phyloP scores from a whole-genome alignment of 1,140 invertebrate genomes.

The Caenorhabditis brenneri region DNA sequence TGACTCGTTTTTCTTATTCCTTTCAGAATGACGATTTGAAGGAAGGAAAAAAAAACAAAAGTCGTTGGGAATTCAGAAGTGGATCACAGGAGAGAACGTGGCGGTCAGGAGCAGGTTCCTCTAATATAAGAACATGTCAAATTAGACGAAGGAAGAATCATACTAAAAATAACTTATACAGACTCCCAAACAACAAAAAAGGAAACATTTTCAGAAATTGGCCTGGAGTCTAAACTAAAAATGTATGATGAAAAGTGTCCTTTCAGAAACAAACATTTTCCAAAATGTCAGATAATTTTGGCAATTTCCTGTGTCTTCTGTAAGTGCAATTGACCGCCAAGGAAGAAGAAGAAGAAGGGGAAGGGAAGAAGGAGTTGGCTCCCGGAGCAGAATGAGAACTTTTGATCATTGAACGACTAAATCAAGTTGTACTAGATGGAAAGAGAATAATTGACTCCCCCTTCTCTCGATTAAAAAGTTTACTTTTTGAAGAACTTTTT shows the following conservation, averaged over 20 bases:
- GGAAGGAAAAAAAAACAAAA: background rate
- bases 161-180: too few species aligned
- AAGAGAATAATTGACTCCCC: background rate
- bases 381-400: too few species aligned
- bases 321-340: background rate
- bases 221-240: too few species aligned
- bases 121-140: too few species aligned
- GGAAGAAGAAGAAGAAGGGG: background rate
- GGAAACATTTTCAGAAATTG: too few species aligned
- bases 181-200: too few species aligned
- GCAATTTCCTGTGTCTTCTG: background rate
- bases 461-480: too few species aligned
- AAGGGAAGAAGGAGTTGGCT: background rate
- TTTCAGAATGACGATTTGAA: background rate
- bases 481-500: too few species aligned
- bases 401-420: background rate
- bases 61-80: background rate
- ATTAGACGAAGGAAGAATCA: too few species aligned
- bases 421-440: background rate
- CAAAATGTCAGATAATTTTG: background rate
- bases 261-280: background rate
- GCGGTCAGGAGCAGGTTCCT: too few species aligned
- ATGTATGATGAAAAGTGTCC: background rate
- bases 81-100: too few species aligned
- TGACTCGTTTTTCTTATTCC: background rate